Percentiles rank a stretch among this genome's conserved stretches.
Evolutionary conservation across 2,888 invertebrate species (phyloP).

Genomic region (Netelia virgata): DNA sequence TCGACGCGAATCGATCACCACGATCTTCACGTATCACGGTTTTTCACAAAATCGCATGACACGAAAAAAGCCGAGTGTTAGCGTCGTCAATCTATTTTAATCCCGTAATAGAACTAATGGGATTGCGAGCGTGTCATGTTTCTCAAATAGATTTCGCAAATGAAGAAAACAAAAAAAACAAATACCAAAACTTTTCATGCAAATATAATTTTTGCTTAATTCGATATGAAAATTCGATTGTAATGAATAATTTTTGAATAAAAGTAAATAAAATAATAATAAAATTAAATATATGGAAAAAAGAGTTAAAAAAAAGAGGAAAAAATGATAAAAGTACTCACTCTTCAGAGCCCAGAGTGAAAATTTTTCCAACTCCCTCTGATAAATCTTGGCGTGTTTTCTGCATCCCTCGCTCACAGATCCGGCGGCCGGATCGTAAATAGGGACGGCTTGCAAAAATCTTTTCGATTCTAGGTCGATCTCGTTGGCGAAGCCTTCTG

Average conservation of each 20-base stretch:
- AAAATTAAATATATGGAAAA: neutral
- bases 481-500: constrained; percentile 79
- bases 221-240: too few species aligned
- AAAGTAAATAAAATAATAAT: neutral
- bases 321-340: constrained; percentile 70
- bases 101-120: neutral
- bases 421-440: constrained; percentile 80
- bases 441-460: constrained; percentile 79
- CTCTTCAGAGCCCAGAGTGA: constrained; percentile 83
- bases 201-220: too few species aligned
- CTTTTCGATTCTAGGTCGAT: constrained; percentile 79
- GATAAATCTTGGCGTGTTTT: constrained; percentile 79
- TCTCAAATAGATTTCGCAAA: too few species aligned
- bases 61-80: neutral
- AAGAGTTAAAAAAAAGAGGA: neutral
- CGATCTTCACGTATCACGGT: constrained; percentile 29
- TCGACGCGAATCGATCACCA: constrained; percentile 18
- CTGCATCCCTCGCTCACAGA: constrained; percentile 80
- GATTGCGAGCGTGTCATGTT: too few species aligned
- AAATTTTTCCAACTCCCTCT: constrained; percentile 80
- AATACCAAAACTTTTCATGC: too few species aligned
- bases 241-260: too few species aligned
- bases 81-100: neutral
- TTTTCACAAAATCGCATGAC: neutral
- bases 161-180: too few species aligned